phyloP scores from a whole-genome alignment of 2,113 vertebrate genomes.

The Trochalopteron elliotii region DNA sequence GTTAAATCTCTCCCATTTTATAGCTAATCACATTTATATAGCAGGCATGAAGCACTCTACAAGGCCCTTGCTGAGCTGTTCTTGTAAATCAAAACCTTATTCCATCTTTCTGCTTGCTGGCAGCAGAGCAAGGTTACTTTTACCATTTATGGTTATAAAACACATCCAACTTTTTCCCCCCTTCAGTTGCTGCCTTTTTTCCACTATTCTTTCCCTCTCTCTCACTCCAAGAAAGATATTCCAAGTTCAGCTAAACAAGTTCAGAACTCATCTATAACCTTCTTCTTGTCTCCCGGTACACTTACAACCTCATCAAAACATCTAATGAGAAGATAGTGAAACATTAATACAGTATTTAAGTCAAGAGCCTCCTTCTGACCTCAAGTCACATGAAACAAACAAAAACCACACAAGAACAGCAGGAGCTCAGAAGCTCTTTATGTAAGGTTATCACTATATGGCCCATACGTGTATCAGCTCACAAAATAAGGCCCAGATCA shows the following conservation, averaged over 20 bases:
- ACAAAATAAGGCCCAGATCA: neutral
- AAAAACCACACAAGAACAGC: neutral
- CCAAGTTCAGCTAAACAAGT: slow-evolving; percentile 63
- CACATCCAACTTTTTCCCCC: slow-evolving; percentile 64
- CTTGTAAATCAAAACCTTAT: slow-evolving; percentile 84
- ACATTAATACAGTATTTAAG: neutral
- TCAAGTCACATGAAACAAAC: neutral
- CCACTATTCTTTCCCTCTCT: slow-evolving; percentile 40
- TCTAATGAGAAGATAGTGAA: neutral
- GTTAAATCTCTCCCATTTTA: slow-evolving; percentile 77
- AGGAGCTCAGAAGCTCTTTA: neutral
- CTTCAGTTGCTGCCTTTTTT: slow-evolving; percentile 60
- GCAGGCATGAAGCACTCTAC: slow-evolving; percentile 74
- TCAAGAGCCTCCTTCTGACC: neutral
- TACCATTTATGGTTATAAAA: slow-evolving; percentile 84
- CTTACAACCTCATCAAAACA: slow-evolving; percentile 14
- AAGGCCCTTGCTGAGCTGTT: slow-evolving; percentile 73
- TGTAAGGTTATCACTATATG: neutral
- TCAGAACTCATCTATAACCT: neutral
- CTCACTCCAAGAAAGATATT: slow-evolving; percentile 61
- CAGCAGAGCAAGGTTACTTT: slow-evolving; percentile 69
- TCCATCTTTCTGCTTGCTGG: slow-evolving; percentile 69
- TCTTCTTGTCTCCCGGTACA: neutral
- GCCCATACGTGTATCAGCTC: neutral
- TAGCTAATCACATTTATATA: slow-evolving; percentile 80